Evolutionary conservation across 1,140 invertebrate genomes (phyloP).

Genomic region (Tetraneura akinire): DNA sequence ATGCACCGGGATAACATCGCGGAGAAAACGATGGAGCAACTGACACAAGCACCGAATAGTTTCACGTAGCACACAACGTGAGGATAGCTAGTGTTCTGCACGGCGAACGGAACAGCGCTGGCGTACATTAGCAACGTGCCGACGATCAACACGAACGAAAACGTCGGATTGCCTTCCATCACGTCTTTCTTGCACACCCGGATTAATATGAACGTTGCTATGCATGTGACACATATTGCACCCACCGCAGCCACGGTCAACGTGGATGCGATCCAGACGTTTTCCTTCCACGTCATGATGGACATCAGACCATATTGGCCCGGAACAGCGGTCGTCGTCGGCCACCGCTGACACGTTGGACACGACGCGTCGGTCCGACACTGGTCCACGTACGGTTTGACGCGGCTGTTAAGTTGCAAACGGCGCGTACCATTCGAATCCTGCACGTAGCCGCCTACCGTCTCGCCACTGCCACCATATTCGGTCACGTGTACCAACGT

Average conservation of each 20-base stretch:
- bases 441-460: constrained; percentile 13
- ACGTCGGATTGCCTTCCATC: constrained; percentile 63
- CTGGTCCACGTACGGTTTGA: background rate
- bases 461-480: background rate
- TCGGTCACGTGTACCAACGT: constrained; percentile 36
- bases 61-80: constrained; percentile 60
- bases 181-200: constrained; percentile 62
- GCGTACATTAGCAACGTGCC: constrained; percentile 62
- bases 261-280: constrained; percentile 61
- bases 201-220: constrained; percentile 62
- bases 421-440: constrained; percentile 28
- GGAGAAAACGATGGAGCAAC: constrained; percentile 63
- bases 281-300: constrained; percentile 56
- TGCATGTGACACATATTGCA: constrained; percentile 59
- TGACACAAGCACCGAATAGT: constrained; percentile 62
- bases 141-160: constrained; percentile 63
- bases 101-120: constrained; percentile 63
- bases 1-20: constrained; percentile 64
- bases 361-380: background rate
- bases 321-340: background rate
- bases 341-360: background rate
- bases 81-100: constrained; percentile 58
- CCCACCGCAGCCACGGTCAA: constrained; percentile 61
- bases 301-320: background rate
- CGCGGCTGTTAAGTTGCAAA: background rate